Percentiles rank a stretch among this genome's conserved stretches.
phyloP scores from a whole-genome alignment of 2,797 vertebrate genomes.

The Ciconia nigra region DNA sequence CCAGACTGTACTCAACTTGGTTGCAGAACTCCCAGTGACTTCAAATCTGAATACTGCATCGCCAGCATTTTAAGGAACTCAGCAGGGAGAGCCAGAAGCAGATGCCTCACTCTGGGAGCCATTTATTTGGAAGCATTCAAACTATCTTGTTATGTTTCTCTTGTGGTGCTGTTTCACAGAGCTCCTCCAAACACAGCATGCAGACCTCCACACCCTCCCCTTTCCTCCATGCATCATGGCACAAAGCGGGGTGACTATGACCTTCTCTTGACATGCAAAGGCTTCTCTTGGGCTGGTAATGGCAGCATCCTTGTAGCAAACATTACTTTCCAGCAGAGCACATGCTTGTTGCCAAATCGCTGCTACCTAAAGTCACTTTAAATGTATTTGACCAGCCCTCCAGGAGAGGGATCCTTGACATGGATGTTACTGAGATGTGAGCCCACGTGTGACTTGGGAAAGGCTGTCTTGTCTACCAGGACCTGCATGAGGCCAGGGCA shows the following conservation, averaged over 20 bases:
- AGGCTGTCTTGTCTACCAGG: not conserved
- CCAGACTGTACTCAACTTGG: not conserved
- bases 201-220: not conserved
- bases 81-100: constrained; percentile 4
- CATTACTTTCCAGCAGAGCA: not conserved
- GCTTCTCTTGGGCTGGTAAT: not conserved
- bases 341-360: not conserved
- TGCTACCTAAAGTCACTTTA: not conserved
- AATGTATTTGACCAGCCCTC: not conserved
- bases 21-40: not conserved
- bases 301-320: not conserved
- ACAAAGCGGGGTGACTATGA: not conserved
- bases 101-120: not conserved
- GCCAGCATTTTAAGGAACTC: not conserved
- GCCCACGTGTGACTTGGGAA: not conserved
- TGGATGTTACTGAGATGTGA: not conserved
- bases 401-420: not conserved
- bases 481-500: not conserved
- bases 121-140: not conserved
- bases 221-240: not conserved
- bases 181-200: not conserved
- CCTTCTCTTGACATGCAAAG: not conserved
- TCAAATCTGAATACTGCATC: not conserved
- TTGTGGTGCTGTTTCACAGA: not conserved
- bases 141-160: not conserved